Conservation (phyloP, 2,113 vertebrate species). For the Hiodon tergisus region DNA sequence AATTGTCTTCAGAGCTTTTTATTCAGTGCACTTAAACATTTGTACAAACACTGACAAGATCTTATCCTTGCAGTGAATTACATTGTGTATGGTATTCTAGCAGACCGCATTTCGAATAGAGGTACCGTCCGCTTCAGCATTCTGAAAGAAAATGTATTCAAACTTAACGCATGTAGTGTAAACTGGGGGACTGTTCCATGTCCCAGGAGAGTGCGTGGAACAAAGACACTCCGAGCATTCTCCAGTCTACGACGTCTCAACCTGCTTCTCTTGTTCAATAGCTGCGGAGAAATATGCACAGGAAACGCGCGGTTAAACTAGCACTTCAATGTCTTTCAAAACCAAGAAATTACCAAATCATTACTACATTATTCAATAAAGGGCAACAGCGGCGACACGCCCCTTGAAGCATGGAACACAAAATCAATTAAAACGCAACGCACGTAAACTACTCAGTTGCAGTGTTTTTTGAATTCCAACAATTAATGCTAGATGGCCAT, state of each 20-base stretch:
- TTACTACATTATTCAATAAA: not conserved
- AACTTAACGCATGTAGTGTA: not conserved
- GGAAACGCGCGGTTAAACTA: slow-evolving; percentile 8
- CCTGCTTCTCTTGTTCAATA: slow-evolving; percentile 17
- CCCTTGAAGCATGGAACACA: not conserved
- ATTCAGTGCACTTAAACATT: slow-evolving; percentile 15
- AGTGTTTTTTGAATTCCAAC: too few species aligned
- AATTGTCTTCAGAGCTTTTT: not conserved
- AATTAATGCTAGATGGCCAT: too few species aligned
- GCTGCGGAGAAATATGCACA: not conserved
- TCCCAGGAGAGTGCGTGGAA: slow-evolving; percentile 5
- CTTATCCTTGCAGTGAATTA: not conserved
- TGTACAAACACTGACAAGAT: slow-evolving; percentile 11
- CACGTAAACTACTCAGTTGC: not conserved
- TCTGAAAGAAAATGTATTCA: not conserved
- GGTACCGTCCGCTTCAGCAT: not conserved
- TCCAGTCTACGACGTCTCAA: not conserved
- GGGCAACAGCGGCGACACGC: slow-evolving; percentile 8
- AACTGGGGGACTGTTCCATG: not conserved
- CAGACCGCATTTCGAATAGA: not conserved
- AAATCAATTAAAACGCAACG: not conserved
- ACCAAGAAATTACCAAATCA: not conserved
- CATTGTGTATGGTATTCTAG: not conserved
- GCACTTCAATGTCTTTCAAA: not conserved
- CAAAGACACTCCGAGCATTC: not conserved